Base-by-base conservation (phyloP, 2,113 vertebrate species). In the Pseudorectes ferrugineus region DNA sequence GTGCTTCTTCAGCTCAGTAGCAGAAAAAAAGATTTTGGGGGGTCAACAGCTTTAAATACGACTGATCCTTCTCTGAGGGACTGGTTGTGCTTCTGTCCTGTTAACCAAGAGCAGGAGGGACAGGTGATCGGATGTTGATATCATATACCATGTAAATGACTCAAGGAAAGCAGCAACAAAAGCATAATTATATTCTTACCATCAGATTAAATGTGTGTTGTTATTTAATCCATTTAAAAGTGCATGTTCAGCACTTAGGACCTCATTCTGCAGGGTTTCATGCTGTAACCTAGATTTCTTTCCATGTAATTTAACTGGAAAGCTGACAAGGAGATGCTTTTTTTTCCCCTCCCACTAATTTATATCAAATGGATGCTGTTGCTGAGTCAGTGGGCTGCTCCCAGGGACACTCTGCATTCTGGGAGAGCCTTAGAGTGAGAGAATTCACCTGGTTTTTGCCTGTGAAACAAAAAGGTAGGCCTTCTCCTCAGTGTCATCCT, bases 271-370 rank as follows among this genome's bases (percentile, higher is more conserved):
- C 25, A 86, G 38, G 38, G 55, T 74, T 66, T 80, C 24, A 6
- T 72, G 57, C n/a, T 68, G 65, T 85, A 87, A 67, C 57, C 70
- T 71, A 29, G 28, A 75, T 63, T 96, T 85, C 36, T 71, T 92
- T 68, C 65, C 35, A 19, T 75, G 40, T n/a, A 67, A 84, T 84
- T 67, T 86, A 68, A 67, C 62, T 88, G 83, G 72, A 80, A 85
- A 89, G 21, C 54, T 91, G 80, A 78, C 25, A 61, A 51, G 28
- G n/a, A 92, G 33, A 24, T 23, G 31, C 2, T 36, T 9, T 52
- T 71, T 85, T 43, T 45, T 11, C 12, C 22, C 12, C 36, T 52
- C 49, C 23, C 10, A 49, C n/a, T 88, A 65, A 33, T 73, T 86
- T 84, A 12, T 74, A 59, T 57, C 12, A 57, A 93, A 40, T 38